These are phyloP conservation scores for Drosophila longiperda DNA, from an alignment of 2,888 invertebrate genomes.

Conservation along the genomic window DNA sequence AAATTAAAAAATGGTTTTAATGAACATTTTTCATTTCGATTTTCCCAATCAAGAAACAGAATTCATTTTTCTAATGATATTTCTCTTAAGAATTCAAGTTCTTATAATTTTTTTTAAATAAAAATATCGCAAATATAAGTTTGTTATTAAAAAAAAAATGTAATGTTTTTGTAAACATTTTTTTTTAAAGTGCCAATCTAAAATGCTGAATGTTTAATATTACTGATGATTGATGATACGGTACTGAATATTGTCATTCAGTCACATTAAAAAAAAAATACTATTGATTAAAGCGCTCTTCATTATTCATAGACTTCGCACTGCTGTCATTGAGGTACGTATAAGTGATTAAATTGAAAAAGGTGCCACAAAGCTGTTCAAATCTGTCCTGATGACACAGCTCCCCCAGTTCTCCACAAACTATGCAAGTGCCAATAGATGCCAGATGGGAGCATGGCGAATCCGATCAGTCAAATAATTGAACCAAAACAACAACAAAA, in stretches of 20 bases:
- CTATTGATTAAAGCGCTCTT: neutral
- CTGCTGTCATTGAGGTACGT: constrained; percentile 17
- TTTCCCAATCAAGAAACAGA: neutral
- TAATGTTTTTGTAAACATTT: neutral
- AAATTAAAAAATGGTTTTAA: neutral
- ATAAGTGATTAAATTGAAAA: constrained; percentile 41
- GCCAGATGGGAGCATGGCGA: constrained; percentile 9
- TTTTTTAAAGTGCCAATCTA: neutral
- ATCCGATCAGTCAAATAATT: constrained; percentile 16
- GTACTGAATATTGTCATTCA: neutral
- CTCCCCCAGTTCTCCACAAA: neutral
- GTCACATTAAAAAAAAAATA: neutral
- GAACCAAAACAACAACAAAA: constrained; percentile 17
- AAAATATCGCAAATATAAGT: neutral
- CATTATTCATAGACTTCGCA: constrained; percentile 25
- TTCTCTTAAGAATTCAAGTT: neutral
- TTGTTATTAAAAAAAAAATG: neutral
- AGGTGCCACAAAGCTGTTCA: constrained; percentile 43
- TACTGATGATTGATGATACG: neutral
- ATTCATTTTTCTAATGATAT: neutral
- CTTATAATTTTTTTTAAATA: neutral
- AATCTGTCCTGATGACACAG: constrained; percentile 24
- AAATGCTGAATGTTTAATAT: neutral
- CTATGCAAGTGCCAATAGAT: constrained; percentile 12
- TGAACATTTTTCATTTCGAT: neutral